Evolutionary conservation across 2,888 invertebrate genomes (phyloP).

Genomic region (Tyria jacobaeae): DNA sequence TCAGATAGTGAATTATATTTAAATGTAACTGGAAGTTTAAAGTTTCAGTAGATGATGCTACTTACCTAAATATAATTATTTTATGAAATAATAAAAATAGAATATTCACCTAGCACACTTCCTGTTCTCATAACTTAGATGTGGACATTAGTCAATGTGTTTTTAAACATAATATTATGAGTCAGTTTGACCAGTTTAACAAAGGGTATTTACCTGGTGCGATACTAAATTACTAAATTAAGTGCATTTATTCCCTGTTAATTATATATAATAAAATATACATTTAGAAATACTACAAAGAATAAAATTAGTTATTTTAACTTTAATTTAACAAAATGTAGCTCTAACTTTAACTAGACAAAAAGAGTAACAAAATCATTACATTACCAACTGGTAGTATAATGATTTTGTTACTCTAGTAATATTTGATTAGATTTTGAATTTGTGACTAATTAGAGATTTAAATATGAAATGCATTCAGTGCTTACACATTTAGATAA

Average conservation of each 20-base stretch:
- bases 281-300: not conserved
- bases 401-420: too few species aligned
- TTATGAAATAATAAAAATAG: too few species aligned
- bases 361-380: too few species aligned
- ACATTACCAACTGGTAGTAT: too few species aligned
- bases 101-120: conserved; percentile 4
- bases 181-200: not conserved
- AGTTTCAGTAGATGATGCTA: too few species aligned
- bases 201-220: conserved; percentile 23
- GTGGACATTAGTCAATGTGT: conserved; percentile 7
- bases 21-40: not conserved
- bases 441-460: too few species aligned
- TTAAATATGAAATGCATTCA: too few species aligned
- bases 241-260: conserved; percentile 16
- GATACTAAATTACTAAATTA: conserved; percentile 7
- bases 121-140: not conserved
- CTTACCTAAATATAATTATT: too few species aligned
- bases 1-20: not conserved
- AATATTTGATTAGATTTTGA: too few species aligned
- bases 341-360: too few species aligned
- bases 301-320: too few species aligned
- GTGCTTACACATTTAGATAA: not conserved
- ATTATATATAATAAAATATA: not conserved
- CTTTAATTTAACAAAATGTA: too few species aligned
- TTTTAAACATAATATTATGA: conserved; percentile 10